Evolutionary conservation across 2,797 vertebrate species (phyloP).

Genomic region (Tamandua tetradactyla): DNA sequence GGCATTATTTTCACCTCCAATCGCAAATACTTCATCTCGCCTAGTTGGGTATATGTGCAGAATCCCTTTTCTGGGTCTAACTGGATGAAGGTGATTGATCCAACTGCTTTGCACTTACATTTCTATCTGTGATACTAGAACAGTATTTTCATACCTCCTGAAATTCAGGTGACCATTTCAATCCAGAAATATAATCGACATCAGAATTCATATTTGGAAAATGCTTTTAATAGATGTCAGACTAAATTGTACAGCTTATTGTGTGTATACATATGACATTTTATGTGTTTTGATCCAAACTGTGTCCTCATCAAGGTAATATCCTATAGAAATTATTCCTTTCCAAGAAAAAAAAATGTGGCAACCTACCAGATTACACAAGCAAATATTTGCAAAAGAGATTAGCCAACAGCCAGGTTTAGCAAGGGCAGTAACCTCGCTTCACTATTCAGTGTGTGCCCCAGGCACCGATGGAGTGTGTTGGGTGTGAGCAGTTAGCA

Average conservation of each 20-base stretch:
- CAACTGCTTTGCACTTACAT: neutral
- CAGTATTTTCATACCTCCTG: neutral
- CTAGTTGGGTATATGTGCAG: neutral
- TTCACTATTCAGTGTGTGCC: neutral
- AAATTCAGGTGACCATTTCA: neutral
- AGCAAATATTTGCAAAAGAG: neutral
- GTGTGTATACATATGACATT: neutral
- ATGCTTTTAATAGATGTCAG: neutral
- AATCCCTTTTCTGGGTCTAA: neutral
- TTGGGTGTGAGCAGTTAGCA: neutral
- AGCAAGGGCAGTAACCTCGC: neutral
- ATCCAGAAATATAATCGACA: neutral
- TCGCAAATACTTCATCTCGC: neutral
- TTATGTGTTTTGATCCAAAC: neutral
- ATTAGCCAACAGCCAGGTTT: neutral
- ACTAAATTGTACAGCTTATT: neutral
- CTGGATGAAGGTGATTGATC: neutral
- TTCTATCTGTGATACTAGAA: neutral
- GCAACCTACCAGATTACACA: neutral
- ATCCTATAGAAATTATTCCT: conserved; percentile 4
- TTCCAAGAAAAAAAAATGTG: conserved; percentile 31
- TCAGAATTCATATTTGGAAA: conserved; percentile 28
- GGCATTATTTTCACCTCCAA: neutral
- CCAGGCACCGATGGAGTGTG: neutral
- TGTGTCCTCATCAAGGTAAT: neutral